Evolutionary conservation across 2,888 invertebrate species (phyloP), one percentile per base, ranked within the genome.

Genomic region (Lepidochrysops patricia): DNA sequence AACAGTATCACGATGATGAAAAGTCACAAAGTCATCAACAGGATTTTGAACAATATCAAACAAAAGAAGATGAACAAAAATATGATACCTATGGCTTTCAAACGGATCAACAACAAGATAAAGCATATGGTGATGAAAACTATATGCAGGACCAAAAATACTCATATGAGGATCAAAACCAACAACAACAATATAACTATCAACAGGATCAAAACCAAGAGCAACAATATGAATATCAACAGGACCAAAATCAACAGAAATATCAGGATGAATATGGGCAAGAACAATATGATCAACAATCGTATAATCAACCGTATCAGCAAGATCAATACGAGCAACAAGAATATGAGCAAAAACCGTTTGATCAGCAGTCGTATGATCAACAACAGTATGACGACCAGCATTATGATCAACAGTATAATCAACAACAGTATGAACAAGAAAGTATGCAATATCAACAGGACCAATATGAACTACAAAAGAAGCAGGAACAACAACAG

Each of bases 401-500:
- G 58, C 65, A 63, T 12, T 52, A 62, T 32, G 62, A 64, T 23
- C 61, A 68, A n/a, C 67, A 66, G 56, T 56, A 66, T 26, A 68
- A 68, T n/a, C 60, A 66, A 57, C 64, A 65, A 62, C 63, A 68
- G 19, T 71, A 76, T 60, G 73, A 71, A 60, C 63, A 68, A 23
- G 71, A 73, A 34, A 68, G 75, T 62, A 73, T 75, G 62, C 73
- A 75, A 32, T 32, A 32, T 19, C 48, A 48, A 49, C 57, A 49
- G 25, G 15, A 52, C 9, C 70, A 70, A 57, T 70, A 73, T 57
- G 67, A 72, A 12, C 70, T 71, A 58, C 62, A 74, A 58, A 68
- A 74, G 25, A 71, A 72, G 27, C 68, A 69, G 60, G 68, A 72
- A 57, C 71, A 74, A 48, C 72, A 78, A 58, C 64, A 74, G 61